A percentile compares a stretch with the other conserved stretches of the same genome.
These are phyloP conservation scores for Ditula angustiorana DNA, from an alignment of 2,888 invertebrate genomes.

Conservation along the genomic window DNA sequence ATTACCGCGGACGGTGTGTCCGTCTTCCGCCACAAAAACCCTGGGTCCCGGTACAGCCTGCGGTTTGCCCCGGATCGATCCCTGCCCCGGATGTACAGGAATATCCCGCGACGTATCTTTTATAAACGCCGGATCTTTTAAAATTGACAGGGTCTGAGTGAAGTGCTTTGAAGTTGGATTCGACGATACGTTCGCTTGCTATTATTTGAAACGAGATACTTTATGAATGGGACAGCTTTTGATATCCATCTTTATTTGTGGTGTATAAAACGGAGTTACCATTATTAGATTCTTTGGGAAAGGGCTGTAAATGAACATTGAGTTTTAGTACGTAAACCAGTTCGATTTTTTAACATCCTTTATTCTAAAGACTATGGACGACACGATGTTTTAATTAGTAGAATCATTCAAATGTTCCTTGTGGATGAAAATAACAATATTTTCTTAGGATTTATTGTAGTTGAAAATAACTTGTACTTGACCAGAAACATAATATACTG, in stretches of 20 bases:
- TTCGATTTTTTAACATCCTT: too few species aligned
- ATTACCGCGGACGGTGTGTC: background rate
- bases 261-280: background rate
- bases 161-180: conserved; percentile 27
- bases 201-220: background rate
- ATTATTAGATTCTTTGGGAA: too few species aligned
- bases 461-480: too few species aligned
- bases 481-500: too few species aligned
- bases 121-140: background rate
- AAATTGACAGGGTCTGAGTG: conserved; percentile 18
- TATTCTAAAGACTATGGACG: too few species aligned
- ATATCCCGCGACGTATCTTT: conserved; percentile 9
- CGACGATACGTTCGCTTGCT: conserved; percentile 18
- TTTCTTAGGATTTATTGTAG: too few species aligned
- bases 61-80: conserved; percentile 8
- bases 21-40: conserved; percentile 16
- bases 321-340: background rate
- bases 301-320: background rate
- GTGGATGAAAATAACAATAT: too few species aligned
- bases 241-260: conserved; percentile 4
- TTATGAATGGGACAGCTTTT: background rate
- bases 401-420: too few species aligned
- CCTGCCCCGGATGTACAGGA: background rate
- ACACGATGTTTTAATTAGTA: too few species aligned
- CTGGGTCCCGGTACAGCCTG: background rate